These are phyloP conservation scores for Brassicogethes aeneus DNA, from an alignment of 2,888 invertebrate species.

Conservation along the genomic window DNA sequence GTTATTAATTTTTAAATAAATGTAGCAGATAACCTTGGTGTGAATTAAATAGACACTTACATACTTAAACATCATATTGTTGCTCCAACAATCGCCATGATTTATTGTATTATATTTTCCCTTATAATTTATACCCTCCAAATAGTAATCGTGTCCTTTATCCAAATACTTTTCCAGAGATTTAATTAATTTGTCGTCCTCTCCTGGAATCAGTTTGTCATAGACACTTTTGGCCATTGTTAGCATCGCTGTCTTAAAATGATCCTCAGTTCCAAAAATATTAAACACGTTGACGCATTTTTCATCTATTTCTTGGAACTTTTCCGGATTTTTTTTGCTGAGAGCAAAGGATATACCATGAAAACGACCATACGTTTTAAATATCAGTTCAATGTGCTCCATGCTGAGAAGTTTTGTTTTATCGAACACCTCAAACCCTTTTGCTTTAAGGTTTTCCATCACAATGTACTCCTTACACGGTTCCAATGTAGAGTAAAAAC, in stretches of 20 bases:
- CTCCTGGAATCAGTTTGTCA: background rate
- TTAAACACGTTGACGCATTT: background rate
- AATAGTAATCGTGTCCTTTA: background rate
- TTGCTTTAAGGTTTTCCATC: constrained; percentile 7
- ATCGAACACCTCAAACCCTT: constrained; percentile 5
- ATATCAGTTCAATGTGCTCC: constrained; percentile 6
- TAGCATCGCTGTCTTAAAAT: background rate
- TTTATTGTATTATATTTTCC: background rate
- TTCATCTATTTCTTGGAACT: background rate
- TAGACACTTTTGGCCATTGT: background rate
- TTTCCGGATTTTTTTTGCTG: constrained; percentile 3
- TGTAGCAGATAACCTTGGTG: too few relatives aligned
- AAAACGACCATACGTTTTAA: constrained; percentile 7
- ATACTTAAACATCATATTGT: constrained; percentile 17
- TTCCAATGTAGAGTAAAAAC: constrained; percentile 1
- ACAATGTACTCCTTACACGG: constrained; percentile 4
- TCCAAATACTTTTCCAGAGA: background rate
- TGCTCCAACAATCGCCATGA: constrained; percentile 11
- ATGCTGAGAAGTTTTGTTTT: constrained; percentile 2
- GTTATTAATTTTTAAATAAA: too few relatives aligned
- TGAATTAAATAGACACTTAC: too few relatives aligned
- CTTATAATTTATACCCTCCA: background rate
- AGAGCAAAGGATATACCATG: constrained; percentile 10
- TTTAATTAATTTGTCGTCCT: background rate
- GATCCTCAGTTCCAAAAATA: background rate